Percentiles rank a stretch among this genome's conserved stretches.
Conservation (phyloP, 1,140 invertebrate genomes). For the Apocrypta bakeri region DNA sequence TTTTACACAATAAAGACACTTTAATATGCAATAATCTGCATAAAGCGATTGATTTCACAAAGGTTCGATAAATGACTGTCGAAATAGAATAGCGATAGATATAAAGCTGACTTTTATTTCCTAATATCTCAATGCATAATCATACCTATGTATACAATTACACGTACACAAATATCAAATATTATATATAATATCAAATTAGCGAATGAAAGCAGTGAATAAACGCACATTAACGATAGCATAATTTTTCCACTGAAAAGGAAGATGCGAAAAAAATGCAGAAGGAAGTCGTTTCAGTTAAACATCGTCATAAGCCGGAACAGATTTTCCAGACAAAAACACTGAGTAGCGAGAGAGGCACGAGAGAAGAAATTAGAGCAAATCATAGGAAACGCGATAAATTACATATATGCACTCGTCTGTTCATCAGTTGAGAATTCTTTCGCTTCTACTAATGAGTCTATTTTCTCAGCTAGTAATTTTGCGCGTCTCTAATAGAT, state of each 20-base stretch:
- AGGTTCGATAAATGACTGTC: no score
- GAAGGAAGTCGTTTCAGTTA: conserved; percentile 21
- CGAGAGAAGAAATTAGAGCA: background rate
- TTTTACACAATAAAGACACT: background rate
- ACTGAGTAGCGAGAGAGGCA: background rate
- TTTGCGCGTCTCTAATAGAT: background rate
- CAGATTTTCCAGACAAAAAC: conserved; percentile 19
- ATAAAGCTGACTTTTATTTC: no score
- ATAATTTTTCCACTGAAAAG: background rate
- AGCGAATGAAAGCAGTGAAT: background rate
- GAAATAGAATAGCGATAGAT: no score
- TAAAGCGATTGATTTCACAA: background rate
- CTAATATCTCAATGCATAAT: no score
- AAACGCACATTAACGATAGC: background rate
- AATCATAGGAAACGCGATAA: no score
- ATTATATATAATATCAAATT: background rate
- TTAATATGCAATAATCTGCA: background rate
- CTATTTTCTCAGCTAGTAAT: background rate
- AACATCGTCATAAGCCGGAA: conserved; percentile 26
- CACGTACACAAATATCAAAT: no score
- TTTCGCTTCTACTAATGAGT: background rate
- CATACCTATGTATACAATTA: no score
- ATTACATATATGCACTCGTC: background rate
- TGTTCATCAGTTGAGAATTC: background rate
- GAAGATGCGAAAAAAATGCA: conserved; percentile 20